A percentile compares a stretch with the other conserved stretches of the same genome.
Evolutionary conservation across 2,113 vertebrate genomes (phyloP).

Genomic region (Rhineura floridana): DNA sequence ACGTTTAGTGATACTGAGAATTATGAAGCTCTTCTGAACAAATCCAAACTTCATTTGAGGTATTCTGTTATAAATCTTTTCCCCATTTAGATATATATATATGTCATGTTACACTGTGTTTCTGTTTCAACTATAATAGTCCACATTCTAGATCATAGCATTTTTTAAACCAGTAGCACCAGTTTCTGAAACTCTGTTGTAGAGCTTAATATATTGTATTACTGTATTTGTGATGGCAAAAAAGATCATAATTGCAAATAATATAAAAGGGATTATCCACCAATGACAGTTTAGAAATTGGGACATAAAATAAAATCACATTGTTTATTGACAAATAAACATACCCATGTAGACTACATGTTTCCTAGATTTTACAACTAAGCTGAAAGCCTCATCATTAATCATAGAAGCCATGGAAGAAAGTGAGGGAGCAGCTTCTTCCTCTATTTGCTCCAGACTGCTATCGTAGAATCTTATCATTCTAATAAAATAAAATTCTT

Average conservation of each 20-base stretch:
- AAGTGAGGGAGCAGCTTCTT: background rate
- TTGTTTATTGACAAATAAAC: background rate
- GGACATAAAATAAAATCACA: background rate
- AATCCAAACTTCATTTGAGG: background rate
- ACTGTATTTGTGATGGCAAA: background rate
- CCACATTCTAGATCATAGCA: background rate
- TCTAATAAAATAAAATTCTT: background rate
- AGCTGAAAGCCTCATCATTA: background rate
- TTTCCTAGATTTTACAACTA: background rate
- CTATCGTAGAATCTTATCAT: background rate
- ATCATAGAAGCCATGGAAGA: background rate
- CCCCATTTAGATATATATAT: background rate
- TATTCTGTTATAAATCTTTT: background rate
- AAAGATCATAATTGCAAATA: background rate
- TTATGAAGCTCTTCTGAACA: background rate
- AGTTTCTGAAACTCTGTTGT: background rate
- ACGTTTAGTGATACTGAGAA: background rate
- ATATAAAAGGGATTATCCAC: background rate
- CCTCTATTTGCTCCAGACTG: background rate
- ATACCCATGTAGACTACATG: background rate
- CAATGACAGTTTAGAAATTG: background rate
- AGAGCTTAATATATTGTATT: background rate
- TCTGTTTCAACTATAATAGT: background rate
- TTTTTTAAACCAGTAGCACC: background rate
- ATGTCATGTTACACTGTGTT: background rate